These are phyloP conservation scores for Halcyon chelicuti DNA, from an alignment of 2,797 vertebrate genomes.

Conservation along the genomic window DNA sequence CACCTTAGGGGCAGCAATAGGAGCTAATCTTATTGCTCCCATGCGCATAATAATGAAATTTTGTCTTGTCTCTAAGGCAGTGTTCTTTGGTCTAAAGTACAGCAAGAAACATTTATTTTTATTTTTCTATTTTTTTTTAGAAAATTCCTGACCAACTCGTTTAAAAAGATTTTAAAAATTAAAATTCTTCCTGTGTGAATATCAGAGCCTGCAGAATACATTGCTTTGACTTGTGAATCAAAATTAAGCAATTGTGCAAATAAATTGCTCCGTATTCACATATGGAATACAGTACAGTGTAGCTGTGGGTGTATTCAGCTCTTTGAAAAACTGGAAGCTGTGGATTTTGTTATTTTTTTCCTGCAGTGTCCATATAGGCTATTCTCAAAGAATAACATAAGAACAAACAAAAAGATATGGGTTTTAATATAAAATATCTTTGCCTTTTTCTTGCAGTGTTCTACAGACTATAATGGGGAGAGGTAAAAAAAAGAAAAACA, in stretches of 20 bases:
- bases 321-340: slow-evolving; percentile 45
- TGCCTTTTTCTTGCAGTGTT: slow-evolving; percentile 64
- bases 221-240: slow-evolving; percentile 52
- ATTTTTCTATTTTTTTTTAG: slow-evolving; percentile 19
- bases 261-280: slow-evolving; percentile 62
- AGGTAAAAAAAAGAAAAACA: background rate
- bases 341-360: slow-evolving; percentile 51
- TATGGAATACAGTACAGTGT: background rate
- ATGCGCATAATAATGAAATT: slow-evolving; percentile 86
- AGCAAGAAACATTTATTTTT: slow-evolving; percentile 65
- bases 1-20: slow-evolving; percentile 85
- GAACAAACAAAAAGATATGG: slow-evolving; percentile 72
- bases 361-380: slow-evolving; percentile 57
- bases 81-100: slow-evolving; percentile 79
- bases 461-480: slow-evolving; percentile 53
- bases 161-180: slow-evolving; percentile 74
- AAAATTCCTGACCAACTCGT: slow-evolving; percentile 75
- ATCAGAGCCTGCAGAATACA: background rate
- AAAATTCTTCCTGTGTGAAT: slow-evolving; percentile 56
- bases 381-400: slow-evolving; percentile 65
- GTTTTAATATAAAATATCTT: slow-evolving; percentile 72
- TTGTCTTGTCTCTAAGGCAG: slow-evolving; percentile 82
- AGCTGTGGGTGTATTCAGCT: slow-evolving; percentile 53
- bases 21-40: slow-evolving; percentile 86
- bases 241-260: slow-evolving; percentile 64